These are phyloP conservation scores for Calosoma granatense DNA, from an alignment of 1,140 invertebrate species.

Conservation along the genomic window DNA sequence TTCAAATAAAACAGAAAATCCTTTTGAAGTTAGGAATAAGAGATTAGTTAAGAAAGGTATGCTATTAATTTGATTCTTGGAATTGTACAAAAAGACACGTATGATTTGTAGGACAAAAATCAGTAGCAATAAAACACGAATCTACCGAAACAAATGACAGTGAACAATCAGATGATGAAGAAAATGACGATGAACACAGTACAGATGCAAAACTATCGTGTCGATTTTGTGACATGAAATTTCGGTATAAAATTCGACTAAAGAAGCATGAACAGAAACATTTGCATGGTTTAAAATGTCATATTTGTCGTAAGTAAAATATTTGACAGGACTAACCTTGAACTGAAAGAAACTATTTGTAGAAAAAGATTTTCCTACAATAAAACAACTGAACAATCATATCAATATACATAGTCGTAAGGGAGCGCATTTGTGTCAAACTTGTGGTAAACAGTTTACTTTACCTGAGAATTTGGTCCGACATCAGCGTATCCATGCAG, in stretches of 20 bases:
- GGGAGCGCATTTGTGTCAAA: constrained; percentile 6
- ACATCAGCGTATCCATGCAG: background rate
- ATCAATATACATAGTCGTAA: background rate
- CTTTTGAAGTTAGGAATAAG: no score
- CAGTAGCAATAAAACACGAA: no score
- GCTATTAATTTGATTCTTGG: no score
- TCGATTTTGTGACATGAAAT: background rate
- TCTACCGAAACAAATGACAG: no score
- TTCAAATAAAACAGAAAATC: no score
- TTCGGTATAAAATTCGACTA: background rate
- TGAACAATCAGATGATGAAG: background rate
- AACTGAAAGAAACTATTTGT: background rate
- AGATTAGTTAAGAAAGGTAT: no score
- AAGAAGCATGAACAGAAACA: background rate
- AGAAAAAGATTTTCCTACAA: constrained; percentile 3
- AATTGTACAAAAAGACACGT: no score
- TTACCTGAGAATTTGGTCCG: constrained; percentile 4
- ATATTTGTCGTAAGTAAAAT: background rate
- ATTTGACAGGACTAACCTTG: background rate
- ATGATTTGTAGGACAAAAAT: no score
- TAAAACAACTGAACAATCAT: background rate
- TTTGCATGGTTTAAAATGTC: background rate
- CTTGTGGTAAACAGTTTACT: constrained; percentile 1
- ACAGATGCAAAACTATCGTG: background rate
- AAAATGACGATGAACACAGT: background rate